A percentile compares a stretch with the other conserved stretches of the same genome.
Conservation (phyloP, 2,113 vertebrate genomes). For the Platichthys stellatus region DNA sequence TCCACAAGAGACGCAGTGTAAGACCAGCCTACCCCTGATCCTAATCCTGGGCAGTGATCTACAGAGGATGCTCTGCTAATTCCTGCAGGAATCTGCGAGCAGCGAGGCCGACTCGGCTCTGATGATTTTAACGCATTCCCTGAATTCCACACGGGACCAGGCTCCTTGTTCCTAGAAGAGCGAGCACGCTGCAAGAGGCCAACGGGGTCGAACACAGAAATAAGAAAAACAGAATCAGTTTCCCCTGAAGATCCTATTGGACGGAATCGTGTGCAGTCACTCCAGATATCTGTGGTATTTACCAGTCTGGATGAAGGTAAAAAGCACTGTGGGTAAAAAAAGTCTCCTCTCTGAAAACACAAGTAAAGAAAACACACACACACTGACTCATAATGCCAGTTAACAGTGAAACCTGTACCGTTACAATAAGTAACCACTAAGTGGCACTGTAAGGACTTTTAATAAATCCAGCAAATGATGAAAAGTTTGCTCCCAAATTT, state of each 20-base stretch:
- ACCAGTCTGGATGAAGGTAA: conserved; percentile 68
- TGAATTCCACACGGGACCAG: conserved; percentile 51
- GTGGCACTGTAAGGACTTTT: conserved; percentile 36
- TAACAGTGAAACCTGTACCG: neutral
- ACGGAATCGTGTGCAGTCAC: conserved; percentile 6
- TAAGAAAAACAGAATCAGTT: neutral
- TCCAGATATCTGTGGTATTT: conserved; percentile 54
- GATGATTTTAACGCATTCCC: conserved; percentile 55
- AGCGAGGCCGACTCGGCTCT: conserved; percentile 8
- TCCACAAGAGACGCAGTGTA: conserved; percentile 17
- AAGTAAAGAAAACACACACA: conserved; percentile 2
- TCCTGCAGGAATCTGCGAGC: conserved; percentile 47
- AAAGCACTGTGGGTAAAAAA: conserved; percentile 79
- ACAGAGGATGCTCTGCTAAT: conserved; percentile 55
- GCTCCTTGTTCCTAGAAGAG: conserved; percentile 19
- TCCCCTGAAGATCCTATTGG: neutral
- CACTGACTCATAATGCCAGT: neutral
- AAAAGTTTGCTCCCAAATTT: neutral
- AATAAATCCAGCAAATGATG: no score
- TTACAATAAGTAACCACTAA: conserved; percentile 47
- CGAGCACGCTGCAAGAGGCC: conserved; percentile 41
- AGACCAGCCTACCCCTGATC: conserved; percentile 65
- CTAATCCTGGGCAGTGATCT: conserved; percentile 64
- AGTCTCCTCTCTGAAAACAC: conserved; percentile 40
- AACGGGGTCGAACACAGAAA: neutral